Evolutionary conservation across 2,888 invertebrate genomes (phyloP), one percentile per base, ranked within the genome.

Genomic region (Brachycybe producta): DNA sequence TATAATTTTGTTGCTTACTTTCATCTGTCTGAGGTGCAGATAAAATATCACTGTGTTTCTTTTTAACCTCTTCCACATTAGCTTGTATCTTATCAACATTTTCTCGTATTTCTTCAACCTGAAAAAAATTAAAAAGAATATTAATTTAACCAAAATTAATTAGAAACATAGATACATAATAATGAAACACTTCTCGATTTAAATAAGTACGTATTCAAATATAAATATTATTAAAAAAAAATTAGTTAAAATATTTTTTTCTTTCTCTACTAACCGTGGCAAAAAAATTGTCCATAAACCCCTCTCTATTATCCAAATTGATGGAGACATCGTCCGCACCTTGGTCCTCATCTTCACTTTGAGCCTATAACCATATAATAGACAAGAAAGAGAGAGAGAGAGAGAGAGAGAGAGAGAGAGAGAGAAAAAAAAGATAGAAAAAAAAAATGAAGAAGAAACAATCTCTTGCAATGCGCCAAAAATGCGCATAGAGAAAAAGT

Each of bases 201-300:
- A n/a, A n/a, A n/a, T n/a, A n/a, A n/a, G n/a, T n/a, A n/a, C n/a
- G n/a, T n/a, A n/a, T n/a, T n/a, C n/a, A n/a, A n/a, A n/a, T n/a
- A n/a, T n/a, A n/a, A n/a, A n/a, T n/a, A n/a, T n/a, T n/a, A n/a
- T n/a, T n/a, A n/a, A n/a, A n/a, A n/a, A n/a, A n/a, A n/a, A n/a
- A n/a, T n/a, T n/a, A n/a, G n/a, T n/a, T n/a, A n/a, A n/a, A n/a
- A n/a, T n/a, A n/a, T n/a, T n/a, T n/a, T n/a, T n/a, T n/a, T n/a
- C n/a, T n/a, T n/a, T n/a, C n/a, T n/a, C n/a, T n/a, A n/a, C n/a
- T 74, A 69, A 90, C 91, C 82, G 97, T 95, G 72, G 90, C 91
- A 75, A 98, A 98, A 77, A 98, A 98, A 70, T 95, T 94, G 70
- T 97, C 95, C 95, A 98, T 97, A 75, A 90, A 95, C 65, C 91